Evolutionary conservation across 1,140 invertebrate genomes (phyloP).

Genomic region (Tetramorium alpestre): DNA sequence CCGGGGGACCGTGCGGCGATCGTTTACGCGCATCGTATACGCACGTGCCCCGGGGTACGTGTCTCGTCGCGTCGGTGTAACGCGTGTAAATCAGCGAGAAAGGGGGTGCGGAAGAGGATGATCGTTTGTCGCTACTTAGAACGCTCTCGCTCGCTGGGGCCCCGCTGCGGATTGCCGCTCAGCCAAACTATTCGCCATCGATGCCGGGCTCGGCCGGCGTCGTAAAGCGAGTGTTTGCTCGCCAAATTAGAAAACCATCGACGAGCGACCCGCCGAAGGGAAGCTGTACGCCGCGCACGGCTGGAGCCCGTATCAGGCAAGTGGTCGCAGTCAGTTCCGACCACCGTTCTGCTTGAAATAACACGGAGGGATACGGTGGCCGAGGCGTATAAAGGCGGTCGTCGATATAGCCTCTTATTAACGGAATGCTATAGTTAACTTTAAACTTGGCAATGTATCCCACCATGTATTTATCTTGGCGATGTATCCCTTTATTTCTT

Average conservation of each 20-base stretch:
- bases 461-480: not conserved
- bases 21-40: conserved; percentile 42
- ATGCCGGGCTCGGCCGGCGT: conserved; percentile 49
- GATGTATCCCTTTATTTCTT: not conserved
- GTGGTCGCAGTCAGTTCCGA: conserved; percentile 56
- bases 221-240: conserved; percentile 81
- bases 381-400: not conserved
- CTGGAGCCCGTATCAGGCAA: conserved; percentile 1
- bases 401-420: conserved; percentile 29
- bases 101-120: not conserved
- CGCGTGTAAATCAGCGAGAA: conserved; percentile 59
- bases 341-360: conserved; percentile 56
- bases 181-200: conserved; percentile 72
- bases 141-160: not conserved
- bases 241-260: conserved; percentile 85
- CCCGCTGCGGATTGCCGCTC: conserved; percentile 63
- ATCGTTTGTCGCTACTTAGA: conserved; percentile 67
- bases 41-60: conserved; percentile 29
- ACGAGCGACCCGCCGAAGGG: conserved; percentile 80
- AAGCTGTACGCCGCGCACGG: conserved; percentile 60
- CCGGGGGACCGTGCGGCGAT: conserved; percentile 23
- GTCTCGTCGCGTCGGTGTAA: conserved; percentile 45
- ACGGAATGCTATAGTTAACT: not conserved
- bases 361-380: conserved; percentile 32
- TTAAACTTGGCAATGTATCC: not conserved